phyloP scores from a whole-genome alignment of 2,888 invertebrate species.

The Noctua janthina region DNA sequence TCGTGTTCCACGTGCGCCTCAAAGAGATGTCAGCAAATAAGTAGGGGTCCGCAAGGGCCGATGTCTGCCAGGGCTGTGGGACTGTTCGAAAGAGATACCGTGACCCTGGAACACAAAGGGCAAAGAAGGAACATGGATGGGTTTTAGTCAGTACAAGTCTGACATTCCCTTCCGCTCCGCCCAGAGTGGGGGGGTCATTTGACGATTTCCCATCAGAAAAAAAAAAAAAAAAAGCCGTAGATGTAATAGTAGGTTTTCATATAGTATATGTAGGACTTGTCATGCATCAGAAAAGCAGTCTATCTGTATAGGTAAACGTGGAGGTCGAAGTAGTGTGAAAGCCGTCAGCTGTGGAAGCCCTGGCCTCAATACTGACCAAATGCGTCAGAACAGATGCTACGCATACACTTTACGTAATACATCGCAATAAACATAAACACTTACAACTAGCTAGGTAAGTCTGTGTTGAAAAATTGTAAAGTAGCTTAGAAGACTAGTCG shows the following conservation, averaged over 20 bases:
- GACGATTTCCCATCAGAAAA: no score
- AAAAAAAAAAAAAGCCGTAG: no score
- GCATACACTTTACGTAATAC: conserved; percentile 11
- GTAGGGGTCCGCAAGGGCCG: no score
- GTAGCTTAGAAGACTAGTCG: background rate
- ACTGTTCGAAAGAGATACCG: no score
- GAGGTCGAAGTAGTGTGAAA: conserved; percentile 11
- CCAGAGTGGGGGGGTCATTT: no score
- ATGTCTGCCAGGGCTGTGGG: no score
- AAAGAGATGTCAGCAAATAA: no score
- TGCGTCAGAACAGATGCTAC: conserved; percentile 30
- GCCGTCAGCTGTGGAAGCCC: conserved; percentile 29
- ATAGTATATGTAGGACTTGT: background rate
- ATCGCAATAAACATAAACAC: background rate
- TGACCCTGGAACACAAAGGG: no score
- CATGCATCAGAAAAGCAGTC: conserved; percentile 1
- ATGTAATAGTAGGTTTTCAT: background rate
- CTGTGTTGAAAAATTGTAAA: background rate
- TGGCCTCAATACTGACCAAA: conserved; percentile 46
- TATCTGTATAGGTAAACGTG: background rate
- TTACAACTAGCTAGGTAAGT: background rate
- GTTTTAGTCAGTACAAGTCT: no score
- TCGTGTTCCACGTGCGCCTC: no score
- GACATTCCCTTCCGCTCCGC: no score
- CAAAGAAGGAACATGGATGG: no score